These are phyloP conservation scores for Tragelaphus scriptus DNA, from an alignment of 2,113 vertebrate genomes.

Conservation along the genomic window DNA sequence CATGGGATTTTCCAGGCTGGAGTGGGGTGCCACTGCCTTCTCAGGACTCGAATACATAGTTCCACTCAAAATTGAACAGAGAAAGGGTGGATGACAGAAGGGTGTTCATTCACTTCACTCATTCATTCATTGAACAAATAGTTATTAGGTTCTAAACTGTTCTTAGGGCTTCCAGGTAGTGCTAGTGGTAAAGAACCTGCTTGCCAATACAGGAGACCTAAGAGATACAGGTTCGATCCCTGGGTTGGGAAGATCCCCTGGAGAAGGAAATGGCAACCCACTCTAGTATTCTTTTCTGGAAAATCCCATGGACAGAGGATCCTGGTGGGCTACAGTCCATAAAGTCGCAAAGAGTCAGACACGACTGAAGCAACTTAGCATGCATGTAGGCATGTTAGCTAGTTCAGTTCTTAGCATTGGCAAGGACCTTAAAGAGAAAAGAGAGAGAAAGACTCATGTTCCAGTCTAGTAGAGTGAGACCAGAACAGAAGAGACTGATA, in stretches of 20 bases:
- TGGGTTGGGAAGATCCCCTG: not conserved
- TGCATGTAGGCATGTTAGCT: not conserved
- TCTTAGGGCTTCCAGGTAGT: not conserved
- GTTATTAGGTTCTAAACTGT: not conserved
- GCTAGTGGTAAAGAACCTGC: not conserved
- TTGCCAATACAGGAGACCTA: not conserved
- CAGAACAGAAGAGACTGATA: not conserved
- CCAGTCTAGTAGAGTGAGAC: not conserved
- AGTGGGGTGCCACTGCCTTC: too few relatives aligned
- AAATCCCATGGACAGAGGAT: not conserved
- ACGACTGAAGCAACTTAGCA: not conserved
- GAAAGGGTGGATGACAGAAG: not conserved
- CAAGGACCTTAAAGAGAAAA: conserved; percentile 7
- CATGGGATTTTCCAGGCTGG: too few relatives aligned
- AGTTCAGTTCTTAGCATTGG: not conserved
- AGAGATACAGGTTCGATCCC: not conserved
- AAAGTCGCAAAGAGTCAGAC: not conserved
- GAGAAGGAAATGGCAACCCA: not conserved
- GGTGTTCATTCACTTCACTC: not conserved
- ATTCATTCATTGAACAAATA: not conserved
- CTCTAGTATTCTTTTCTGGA: not conserved
- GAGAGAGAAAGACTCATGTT: not conserved
- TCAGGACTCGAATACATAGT: not conserved
- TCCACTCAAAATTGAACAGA: not conserved
- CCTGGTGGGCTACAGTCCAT: not conserved